These are phyloP conservation scores for Tinea semifulvella DNA, from an alignment of 2,888 invertebrate genomes.

Conservation along the genomic window DNA sequence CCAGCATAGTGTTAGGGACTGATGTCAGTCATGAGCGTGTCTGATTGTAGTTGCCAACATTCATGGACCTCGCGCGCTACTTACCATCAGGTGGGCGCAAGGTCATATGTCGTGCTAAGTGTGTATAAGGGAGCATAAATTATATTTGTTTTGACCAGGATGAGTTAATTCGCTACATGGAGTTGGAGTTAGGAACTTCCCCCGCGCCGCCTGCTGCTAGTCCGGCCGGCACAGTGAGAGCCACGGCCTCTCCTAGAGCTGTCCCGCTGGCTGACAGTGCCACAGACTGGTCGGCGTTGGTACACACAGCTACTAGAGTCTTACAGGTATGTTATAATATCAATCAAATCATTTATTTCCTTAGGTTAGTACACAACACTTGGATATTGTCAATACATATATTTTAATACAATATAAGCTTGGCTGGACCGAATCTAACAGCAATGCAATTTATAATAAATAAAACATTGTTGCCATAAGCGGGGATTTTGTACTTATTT, in stretches of 20 bases:
- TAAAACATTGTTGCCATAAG: too few relatives aligned
- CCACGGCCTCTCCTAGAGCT: conserved; percentile 30
- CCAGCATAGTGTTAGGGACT: too few relatives aligned
- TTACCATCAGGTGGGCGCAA: not conserved
- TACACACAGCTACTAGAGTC: conserved; percentile 81
- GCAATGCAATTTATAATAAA: too few relatives aligned
- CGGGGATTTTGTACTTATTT: too few relatives aligned
- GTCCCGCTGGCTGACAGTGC: conserved; percentile 74
- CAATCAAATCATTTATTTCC: too few relatives aligned
- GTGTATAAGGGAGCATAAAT: not conserved
- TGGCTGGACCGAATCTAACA: too few relatives aligned
- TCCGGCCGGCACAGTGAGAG: conserved; percentile 61
- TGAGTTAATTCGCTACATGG: conserved; percentile 86
- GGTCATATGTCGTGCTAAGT: not conserved
- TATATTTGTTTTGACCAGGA: conserved; percentile 66
- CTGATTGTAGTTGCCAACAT: not conserved
- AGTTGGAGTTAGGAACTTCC: conserved; percentile 76
- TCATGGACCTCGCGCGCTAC: not conserved
- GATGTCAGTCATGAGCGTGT: too few relatives aligned
- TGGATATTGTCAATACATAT: too few relatives aligned
- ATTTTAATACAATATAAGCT: too few relatives aligned
- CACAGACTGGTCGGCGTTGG: conserved; percentile 82
- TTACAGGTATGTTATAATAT: conserved; percentile 65
- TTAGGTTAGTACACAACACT: too few relatives aligned
- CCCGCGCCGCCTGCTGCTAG: conserved; percentile 68